Base-by-base conservation (phyloP, 2,113 vertebrate genomes). In the Salvelinus alpinus region DNA sequence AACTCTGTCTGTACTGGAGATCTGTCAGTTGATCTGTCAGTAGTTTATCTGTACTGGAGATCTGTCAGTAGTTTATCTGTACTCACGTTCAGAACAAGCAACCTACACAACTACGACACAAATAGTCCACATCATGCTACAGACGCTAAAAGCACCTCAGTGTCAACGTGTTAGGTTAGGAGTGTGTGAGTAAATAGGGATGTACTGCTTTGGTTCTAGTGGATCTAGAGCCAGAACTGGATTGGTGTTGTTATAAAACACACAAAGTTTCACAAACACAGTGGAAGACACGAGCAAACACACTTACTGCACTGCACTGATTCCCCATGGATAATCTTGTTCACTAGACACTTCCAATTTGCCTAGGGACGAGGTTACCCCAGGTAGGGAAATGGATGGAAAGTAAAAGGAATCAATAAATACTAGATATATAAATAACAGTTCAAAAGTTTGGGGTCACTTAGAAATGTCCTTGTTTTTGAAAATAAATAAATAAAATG, bases 121-220 rank as follows among this genome's bases (percentile, higher is more conserved):
- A 70, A 70, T 38, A 78, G 64, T 78, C 64, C 29, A 62, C 24
- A 62, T 22, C 64, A 78, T 78, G 79, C 76, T 81, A 81, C 76
- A 68, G 68, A 81, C 69, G 73, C 27, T 62, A 31, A 84, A 80
- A 79, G 65, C 76, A 76, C 75, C 73, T 69, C 60, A 72, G 18
- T 27, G n/a, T 64, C 47, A 38, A 44, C 44, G 22, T n/a, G 29
- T 25, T 64, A 20, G 11, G 38, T 44, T 12, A 44, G 29, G 54
- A 57, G 54, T 57, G 18, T 20, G 18, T 62, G n/a, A 62, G 20
- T 62, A n/a, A 22, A 16, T 62, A 13, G n/a, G n/a, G 59, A 24
- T 9, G 59, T 62, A n/a, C n/a, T 62, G 59, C 59, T 62, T 62
- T 62, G 59, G n/a, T 62, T n/a, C 59, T 62, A 62, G 51, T 54